A percentile compares a stretch with the other conserved stretches of the same genome.
phyloP scores from a whole-genome alignment of 1,140 invertebrate species.

The Orius laevigatus region DNA sequence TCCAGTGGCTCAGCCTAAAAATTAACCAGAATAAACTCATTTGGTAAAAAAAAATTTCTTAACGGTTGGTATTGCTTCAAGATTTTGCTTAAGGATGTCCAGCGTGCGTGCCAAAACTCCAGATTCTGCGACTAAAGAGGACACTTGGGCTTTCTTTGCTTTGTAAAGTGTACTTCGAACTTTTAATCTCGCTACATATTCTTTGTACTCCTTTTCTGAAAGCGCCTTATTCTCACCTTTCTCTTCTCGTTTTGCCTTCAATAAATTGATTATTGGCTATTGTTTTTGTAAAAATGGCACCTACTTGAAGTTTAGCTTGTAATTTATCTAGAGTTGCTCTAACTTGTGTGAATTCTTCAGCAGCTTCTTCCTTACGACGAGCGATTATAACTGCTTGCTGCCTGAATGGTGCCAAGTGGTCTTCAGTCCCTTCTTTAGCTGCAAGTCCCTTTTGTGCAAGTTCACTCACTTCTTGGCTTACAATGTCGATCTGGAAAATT shows the following conservation, averaged over 20 bases:
- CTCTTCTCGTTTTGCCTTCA: constrained; percentile 1
- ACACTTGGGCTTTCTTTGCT: constrained; percentile 51
- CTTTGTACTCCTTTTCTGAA: constrained; percentile 13
- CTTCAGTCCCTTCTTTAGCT: constrained; percentile 35
- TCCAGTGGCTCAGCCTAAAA: constrained; percentile 6
- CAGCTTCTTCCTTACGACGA: constrained; percentile 55
- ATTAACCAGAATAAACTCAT: too few species aligned
- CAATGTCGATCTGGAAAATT: constrained; percentile 34
- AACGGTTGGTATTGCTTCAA: constrained; percentile 8
- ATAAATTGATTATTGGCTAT: neutral
- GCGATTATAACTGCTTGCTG: constrained; percentile 67
- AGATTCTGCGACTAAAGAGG: constrained; percentile 49
- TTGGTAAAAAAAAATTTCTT: too few species aligned
- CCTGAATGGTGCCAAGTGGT: constrained; percentile 64
- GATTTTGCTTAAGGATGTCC: constrained; percentile 33
- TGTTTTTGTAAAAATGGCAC: neutral
- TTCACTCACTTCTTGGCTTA: constrained; percentile 44
- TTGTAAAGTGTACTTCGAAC: constrained; percentile 66
- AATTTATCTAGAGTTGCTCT: constrained; percentile 40
- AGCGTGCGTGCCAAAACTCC: constrained; percentile 45
- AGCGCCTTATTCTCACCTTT: constrained; percentile 3
- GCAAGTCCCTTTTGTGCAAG: constrained; percentile 34
- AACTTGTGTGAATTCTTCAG: constrained; percentile 47
- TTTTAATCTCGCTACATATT: constrained; percentile 14
- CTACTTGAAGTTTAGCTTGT: constrained; percentile 30